Percentiles rank a stretch among this genome's conserved stretches.
Conservation (phyloP, 2,797 vertebrate species). For the Sylvia borin region DNA sequence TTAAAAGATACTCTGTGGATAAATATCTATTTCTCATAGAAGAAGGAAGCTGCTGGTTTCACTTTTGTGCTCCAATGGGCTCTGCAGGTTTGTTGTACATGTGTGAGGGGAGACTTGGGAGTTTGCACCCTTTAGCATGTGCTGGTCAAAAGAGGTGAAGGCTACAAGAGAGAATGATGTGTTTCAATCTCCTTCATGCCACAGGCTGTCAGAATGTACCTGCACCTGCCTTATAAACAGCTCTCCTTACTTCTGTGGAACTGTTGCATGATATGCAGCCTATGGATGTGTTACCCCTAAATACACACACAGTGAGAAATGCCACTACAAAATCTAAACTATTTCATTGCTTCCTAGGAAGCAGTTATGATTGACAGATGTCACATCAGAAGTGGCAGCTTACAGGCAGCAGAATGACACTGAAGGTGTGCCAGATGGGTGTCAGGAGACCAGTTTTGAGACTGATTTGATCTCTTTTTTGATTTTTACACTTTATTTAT, state of each 20-base stretch:
- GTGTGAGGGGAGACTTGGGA: background rate
- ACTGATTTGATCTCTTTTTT: background rate
- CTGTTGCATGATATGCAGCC: background rate
- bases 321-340: background rate
- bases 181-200: background rate
- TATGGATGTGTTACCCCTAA: background rate
- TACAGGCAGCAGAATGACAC: background rate
- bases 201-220: background rate
- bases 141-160: background rate
- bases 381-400: conserved; percentile 14
- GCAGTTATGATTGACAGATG: background rate
- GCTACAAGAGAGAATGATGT: background rate
- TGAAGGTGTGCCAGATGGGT: background rate
- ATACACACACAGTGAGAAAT: background rate
- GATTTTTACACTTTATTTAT: background rate
- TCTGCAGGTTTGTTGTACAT: background rate
- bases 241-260: background rate
- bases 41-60: background rate
- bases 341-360: background rate
- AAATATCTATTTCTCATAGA: background rate
- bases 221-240: background rate
- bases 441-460: background rate
- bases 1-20: conserved; percentile 15
- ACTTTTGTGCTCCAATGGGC: background rate
- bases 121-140: background rate